Conservation (phyloP, 2,888 invertebrate genomes). For the Oscheius sp. region DNA sequence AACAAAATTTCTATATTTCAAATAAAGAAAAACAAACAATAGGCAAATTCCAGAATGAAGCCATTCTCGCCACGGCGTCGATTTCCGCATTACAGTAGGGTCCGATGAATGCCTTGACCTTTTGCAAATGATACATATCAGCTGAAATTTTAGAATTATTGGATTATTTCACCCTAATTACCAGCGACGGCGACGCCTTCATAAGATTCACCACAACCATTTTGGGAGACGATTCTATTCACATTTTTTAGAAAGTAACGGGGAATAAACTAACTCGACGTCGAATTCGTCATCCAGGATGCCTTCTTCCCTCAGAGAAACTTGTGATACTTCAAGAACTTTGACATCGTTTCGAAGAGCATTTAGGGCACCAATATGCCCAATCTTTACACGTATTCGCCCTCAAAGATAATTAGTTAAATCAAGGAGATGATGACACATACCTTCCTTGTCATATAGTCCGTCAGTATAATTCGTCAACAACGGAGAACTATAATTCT, state of each 20-base stretch:
- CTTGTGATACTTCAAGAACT: constrained; percentile 66
- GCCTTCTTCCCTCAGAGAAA: constrained; percentile 62
- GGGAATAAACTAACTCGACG: constrained; percentile 57
- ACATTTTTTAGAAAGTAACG: neutral
- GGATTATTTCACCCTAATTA: too few relatives aligned
- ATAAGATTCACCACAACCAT: constrained; percentile 70
- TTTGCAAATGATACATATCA: constrained; percentile 70
- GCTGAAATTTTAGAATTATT: too few relatives aligned
- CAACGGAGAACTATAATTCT: constrained; percentile 19
- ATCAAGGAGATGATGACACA: neutral
- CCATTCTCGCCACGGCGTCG: constrained; percentile 71
- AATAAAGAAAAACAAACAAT: constrained; percentile 38
- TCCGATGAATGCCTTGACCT: constrained; percentile 69
- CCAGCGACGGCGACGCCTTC: constrained; percentile 70
- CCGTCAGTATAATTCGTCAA: constrained; percentile 29
- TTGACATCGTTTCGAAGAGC: constrained; percentile 68
- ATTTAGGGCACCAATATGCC: constrained; percentile 70
- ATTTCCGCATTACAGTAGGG: constrained; percentile 71
- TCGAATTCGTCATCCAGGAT: constrained; percentile 67
- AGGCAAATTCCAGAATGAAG: constrained; percentile 71
- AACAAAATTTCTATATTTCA: too few relatives aligned
- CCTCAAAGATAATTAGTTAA: constrained; percentile 34
- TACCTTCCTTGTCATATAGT: constrained; percentile 28
- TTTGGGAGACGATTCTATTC: constrained; percentile 59
- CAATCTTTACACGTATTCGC: constrained; percentile 58